Conservation (phyloP, 2,888 invertebrate species). For the Chymomyza fuscimana region DNA sequence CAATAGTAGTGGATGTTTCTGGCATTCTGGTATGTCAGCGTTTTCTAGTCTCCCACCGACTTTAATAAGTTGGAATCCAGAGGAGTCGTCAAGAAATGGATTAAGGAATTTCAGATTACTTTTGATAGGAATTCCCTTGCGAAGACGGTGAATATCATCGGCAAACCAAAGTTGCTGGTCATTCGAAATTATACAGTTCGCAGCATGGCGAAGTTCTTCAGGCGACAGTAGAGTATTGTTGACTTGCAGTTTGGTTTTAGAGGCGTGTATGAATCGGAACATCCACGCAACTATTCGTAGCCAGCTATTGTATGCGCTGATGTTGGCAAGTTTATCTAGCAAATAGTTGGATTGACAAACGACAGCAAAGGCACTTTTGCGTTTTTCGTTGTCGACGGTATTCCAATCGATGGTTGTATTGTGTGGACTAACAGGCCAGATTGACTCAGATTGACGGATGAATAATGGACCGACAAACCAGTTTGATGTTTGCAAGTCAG, state of each 20-base stretch:
- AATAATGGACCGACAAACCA: slow-evolving; percentile 19
- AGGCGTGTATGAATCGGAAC: no score
- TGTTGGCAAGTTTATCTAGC: no score
- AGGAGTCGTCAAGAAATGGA: neutral
- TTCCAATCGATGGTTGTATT: slow-evolving; percentile 9
- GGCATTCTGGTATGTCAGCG: neutral
- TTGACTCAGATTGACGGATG: slow-evolving; percentile 19
- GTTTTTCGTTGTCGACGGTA: slow-evolving; percentile 25
- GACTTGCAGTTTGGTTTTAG: no score
- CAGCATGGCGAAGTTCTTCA: slow-evolving; percentile 9
- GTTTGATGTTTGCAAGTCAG: slow-evolving; percentile 17
- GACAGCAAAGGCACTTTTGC: slow-evolving; percentile 7
- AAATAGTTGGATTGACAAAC: neutral
- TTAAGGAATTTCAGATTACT: slow-evolving; percentile 11
- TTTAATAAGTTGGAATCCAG: neutral
- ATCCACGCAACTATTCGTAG: no score
- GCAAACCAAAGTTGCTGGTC: slow-evolving; percentile 31
- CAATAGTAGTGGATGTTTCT: neutral
- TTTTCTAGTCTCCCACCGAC: neutral
- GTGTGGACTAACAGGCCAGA: slow-evolving; percentile 45
- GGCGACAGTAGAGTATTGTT: no score
- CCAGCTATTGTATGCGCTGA: no score
- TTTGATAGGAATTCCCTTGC: no score
- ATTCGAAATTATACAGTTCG: slow-evolving; percentile 18
- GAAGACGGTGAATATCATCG: no score